A percentile compares a stretch with the other conserved stretches of the same genome.
These are phyloP conservation scores for Oreotragus oreotragus DNA, from an alignment of 2,113 vertebrate genomes.

Conservation along the genomic window DNA sequence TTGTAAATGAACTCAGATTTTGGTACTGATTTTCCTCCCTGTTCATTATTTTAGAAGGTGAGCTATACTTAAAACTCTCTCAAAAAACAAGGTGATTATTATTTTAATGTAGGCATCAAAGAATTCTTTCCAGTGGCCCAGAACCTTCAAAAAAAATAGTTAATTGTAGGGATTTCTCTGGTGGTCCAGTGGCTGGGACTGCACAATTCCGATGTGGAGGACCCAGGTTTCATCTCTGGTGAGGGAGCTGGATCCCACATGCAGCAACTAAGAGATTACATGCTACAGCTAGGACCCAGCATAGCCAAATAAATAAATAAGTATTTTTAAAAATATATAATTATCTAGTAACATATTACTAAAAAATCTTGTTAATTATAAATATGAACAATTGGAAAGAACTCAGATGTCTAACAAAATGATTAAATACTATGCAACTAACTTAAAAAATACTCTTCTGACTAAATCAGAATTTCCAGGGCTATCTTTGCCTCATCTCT, in stretches of 20 bases:
- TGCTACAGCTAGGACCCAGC: background rate
- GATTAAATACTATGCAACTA: background rate
- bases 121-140: background rate
- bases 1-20: constrained; percentile 61
- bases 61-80: background rate
- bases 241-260: background rate
- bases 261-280: background rate
- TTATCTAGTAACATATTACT: background rate
- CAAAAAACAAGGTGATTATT: background rate
- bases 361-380: background rate
- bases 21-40: constrained; percentile 51
- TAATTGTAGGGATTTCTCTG: background rate
- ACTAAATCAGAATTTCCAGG: background rate
- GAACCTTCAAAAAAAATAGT: background rate
- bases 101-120: background rate
- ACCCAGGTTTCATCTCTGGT: background rate
- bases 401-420: background rate
- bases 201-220: background rate
- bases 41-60: background rate
- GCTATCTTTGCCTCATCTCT: background rate
- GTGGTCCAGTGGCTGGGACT: background rate
- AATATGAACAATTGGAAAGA: background rate
- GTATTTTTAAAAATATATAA: background rate
- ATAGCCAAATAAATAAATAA: background rate
- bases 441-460: background rate